These are phyloP conservation scores for Crotalus horridus DNA, from an alignment of 2,113 vertebrate genomes.

Conservation along the genomic window DNA sequence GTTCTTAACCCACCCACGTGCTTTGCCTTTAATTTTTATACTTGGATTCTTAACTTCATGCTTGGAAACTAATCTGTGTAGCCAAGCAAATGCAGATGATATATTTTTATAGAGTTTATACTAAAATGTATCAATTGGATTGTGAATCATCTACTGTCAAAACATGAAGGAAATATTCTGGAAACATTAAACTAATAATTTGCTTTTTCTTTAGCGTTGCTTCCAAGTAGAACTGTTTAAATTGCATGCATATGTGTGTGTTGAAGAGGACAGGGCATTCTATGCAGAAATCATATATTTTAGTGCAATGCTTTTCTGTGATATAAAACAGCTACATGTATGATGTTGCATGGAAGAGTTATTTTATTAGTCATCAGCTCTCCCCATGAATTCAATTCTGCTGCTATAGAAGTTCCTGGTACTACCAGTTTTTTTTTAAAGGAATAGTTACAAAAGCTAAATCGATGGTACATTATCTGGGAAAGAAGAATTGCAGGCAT, in stretches of 20 bases:
- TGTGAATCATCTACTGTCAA: background rate
- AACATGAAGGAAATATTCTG: background rate
- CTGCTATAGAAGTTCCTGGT: background rate
- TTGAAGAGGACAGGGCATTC: background rate
- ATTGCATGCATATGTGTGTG: background rate
- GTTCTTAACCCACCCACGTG: background rate
- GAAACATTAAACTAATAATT: background rate
- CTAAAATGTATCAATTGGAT: background rate
- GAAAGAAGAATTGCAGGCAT: background rate
- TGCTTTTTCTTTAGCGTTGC: background rate
- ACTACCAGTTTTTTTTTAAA: background rate
- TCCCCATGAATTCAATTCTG: background rate
- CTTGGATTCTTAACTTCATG: background rate
- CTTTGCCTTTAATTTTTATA: background rate
- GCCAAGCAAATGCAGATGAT: background rate
- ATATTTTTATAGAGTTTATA: background rate
- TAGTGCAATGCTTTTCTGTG: background rate
- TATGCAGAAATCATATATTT: background rate
- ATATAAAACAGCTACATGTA: background rate
- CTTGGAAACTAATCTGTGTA: background rate
- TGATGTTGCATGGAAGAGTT: background rate
- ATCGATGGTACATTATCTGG: background rate
- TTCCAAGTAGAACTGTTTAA: background rate
- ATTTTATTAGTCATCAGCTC: background rate
- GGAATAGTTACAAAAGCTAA: background rate